Percentiles rank a stretch among this genome's conserved stretches.
Conservation (phyloP, 2,888 invertebrate species). For the Mylabris sibirica region DNA sequence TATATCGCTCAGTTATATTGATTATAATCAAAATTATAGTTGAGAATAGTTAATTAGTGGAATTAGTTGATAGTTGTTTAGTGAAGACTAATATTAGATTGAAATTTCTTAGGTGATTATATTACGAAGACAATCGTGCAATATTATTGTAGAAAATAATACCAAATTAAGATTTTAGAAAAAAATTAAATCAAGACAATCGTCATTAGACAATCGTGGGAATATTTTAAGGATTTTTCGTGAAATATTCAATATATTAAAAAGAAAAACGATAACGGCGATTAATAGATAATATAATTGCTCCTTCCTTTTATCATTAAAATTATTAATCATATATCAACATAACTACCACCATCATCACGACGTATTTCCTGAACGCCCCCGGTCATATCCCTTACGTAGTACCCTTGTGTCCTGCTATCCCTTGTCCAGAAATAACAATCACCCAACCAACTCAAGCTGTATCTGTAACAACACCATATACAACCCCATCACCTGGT, state of each 20-base stretch:
- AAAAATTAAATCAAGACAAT: slow-evolving; percentile 41
- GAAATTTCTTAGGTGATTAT: slow-evolving; percentile 17
- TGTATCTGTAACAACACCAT: slow-evolving; percentile 57
- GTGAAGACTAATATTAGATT: not conserved
- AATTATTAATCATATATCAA: slow-evolving; percentile 20
- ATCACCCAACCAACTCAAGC: slow-evolving; percentile 50
- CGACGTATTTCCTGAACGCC: slow-evolving; percentile 63
- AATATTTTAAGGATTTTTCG: slow-evolving; percentile 20
- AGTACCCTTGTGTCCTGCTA: slow-evolving; percentile 61
- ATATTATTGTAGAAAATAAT: slow-evolving; percentile 48
- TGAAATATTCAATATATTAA: not conserved
- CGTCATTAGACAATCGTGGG: slow-evolving; percentile 36
- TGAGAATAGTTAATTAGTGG: slow-evolving; percentile 40
- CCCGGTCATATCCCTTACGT: slow-evolving; percentile 62
- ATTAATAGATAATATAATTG: not conserved
- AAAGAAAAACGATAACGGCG: not conserved
- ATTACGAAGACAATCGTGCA: slow-evolving; percentile 56
- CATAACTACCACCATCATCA: slow-evolving; percentile 48
- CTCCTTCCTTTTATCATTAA: slow-evolving; percentile 21
- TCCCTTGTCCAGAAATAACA: slow-evolving; percentile 58
- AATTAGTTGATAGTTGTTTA: slow-evolving; percentile 10
- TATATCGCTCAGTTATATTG: slow-evolving; percentile 50
- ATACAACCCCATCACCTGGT: slow-evolving; percentile 37
- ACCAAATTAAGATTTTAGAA: slow-evolving; percentile 48
- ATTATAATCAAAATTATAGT: slow-evolving; percentile 43